phyloP scores from a whole-genome alignment of 2,797 vertebrate genomes.

The Girardinus metallicus region DNA sequence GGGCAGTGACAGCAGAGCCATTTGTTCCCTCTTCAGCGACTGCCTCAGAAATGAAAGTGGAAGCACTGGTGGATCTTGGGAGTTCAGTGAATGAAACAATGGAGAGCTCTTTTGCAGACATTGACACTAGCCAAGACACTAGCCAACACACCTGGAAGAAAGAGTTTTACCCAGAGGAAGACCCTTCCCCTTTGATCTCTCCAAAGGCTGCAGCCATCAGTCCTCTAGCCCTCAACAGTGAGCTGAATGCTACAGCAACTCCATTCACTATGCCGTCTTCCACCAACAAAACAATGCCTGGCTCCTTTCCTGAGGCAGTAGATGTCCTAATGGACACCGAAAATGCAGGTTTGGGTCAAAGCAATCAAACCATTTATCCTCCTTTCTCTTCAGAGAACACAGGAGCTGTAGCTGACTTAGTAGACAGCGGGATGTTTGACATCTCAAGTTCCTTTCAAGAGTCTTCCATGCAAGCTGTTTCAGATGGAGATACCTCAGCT shows the following conservation, averaged over 20 bases:
- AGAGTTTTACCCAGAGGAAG: slow-evolving; percentile 56
- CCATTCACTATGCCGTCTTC: slow-evolving; percentile 64
- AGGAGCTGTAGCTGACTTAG: slow-evolving; percentile 26
- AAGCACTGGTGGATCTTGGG: slow-evolving; percentile 47
- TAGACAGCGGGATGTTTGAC: slow-evolving; percentile 67
- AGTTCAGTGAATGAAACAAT: slow-evolving; percentile 22
- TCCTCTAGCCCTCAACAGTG: slow-evolving; percentile 66
- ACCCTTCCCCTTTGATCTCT: slow-evolving; percentile 60
- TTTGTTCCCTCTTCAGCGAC: slow-evolving; percentile 54
- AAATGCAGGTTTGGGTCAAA: slow-evolving; percentile 44
- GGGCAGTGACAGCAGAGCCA: slow-evolving; percentile 71
- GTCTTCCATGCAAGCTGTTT: slow-evolving; percentile 25
- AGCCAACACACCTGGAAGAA: slow-evolving; percentile 45
- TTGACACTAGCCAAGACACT: slow-evolving; percentile 32
- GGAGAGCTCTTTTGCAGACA: slow-evolving; percentile 46
- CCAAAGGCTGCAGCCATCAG: slow-evolving; percentile 47
- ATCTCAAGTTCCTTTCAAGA: slow-evolving; percentile 47
- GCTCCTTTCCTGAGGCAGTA: slow-evolving; percentile 42
- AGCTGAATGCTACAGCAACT: slow-evolving; percentile 70
- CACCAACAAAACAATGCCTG: slow-evolving; percentile 19
- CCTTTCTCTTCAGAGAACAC: slow-evolving; percentile 42
- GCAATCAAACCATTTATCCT: slow-evolving; percentile 44
- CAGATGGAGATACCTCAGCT: slow-evolving; percentile 55
- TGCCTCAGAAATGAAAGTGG: slow-evolving; percentile 37
- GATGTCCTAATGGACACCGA: slow-evolving; percentile 67